Evolutionary conservation across 2,113 vertebrate species (phyloP), one percentile per base, ranked within the genome.

Genomic region (Ailurus styani): DNA sequence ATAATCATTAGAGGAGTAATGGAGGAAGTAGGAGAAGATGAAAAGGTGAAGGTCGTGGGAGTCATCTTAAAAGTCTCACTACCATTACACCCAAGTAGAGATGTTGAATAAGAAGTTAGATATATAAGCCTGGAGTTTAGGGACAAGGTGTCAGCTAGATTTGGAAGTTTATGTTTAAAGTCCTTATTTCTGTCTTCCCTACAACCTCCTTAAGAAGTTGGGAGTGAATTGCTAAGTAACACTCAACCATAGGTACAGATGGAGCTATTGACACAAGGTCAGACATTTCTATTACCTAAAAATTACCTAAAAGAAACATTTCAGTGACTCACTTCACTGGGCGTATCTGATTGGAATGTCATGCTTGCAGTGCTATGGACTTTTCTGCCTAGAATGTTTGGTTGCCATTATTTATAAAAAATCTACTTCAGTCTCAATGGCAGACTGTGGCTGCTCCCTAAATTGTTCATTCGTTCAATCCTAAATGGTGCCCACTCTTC

Each of bases 221-320:
- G 47, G 14, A 60, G 50, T 42, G 2, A 90, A 21, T 72, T 52
- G 23, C 34, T 82, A 37, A 72, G 14, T 88, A 64, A 87, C 37
- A 77, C 18, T 62, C 27, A 82, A 45, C 68, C 84, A 81, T 78
- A 55, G 25, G 40, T 42, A 91, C 72, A 88, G 60, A 70, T 64
- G n/a, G 68, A 81, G 29, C n/a, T 66, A 34, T n/a, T 86, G 77
- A 72, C 72, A 90, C 62, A 95, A 94, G 66, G 77, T 96, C 68
- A 95, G 55, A 78, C 34, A 17, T 75, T 78, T 92, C 25, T 55
- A 57, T 84, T 55, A 55, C 55, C 54, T 79, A 87, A 31, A 93
- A 95, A 88, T 82, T 64, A 60, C 52, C 57, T 89, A 37, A 68
- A 78, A 89, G 52, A 90, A 94, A 47, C 10, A 70, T 90, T 93